These are phyloP conservation scores for Clepsis dumicolana DNA, from an alignment of 2,888 invertebrate genomes.

Conservation along the genomic window DNA sequence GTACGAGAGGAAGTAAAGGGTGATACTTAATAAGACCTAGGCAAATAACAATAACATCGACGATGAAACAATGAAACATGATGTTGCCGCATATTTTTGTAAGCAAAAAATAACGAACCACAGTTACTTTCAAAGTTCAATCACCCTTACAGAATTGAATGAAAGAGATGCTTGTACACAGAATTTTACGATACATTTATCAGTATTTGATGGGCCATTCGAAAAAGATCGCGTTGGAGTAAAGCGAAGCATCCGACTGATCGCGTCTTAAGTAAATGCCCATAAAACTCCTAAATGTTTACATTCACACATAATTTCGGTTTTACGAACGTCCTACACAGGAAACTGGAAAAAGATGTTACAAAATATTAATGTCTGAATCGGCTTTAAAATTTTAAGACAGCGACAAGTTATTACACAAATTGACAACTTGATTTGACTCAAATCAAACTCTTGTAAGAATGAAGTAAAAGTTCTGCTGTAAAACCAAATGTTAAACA, in stretches of 20 bases:
- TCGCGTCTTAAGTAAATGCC: conserved; percentile 18
- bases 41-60: not conserved
- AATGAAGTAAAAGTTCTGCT: not conserved
- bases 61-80: not conserved
- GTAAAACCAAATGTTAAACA: conserved; percentile 2
- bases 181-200: conserved; percentile 41
- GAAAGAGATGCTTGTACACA: conserved; percentile 1
- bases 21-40: not conserved
- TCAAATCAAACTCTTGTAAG: not conserved
- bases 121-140: conserved; percentile 17
- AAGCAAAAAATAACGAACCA: not conserved
- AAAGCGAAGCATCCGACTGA: conserved; percentile 20
- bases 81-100: not conserved
- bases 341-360: conserved; percentile 18
- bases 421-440: not conserved
- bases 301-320: conserved; percentile 46
- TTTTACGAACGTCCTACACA: conserved; percentile 30
- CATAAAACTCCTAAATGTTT: conserved; percentile 45
- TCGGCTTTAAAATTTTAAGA: not conserved
- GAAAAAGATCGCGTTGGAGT: conserved; percentile 44
- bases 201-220: conserved; percentile 42
- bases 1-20: not conserved
- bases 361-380: conserved; percentile 18
- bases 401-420: not conserved
- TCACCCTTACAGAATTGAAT: not conserved